phyloP scores from a whole-genome alignment of 2,888 invertebrate species.

The Spodoptera littoralis region DNA sequence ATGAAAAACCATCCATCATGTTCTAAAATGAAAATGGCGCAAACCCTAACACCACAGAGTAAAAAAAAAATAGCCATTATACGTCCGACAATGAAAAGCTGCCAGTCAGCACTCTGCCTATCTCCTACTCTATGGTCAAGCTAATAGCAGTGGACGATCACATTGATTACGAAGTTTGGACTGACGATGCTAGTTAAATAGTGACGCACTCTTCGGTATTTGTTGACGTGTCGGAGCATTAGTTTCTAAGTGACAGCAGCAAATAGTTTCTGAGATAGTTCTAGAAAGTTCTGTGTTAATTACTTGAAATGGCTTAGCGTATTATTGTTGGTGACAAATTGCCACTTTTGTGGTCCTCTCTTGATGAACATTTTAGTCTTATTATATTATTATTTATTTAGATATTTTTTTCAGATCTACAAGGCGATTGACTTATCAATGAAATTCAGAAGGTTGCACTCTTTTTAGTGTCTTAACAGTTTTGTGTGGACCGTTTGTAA shows the following conservation, averaged over 20 bases:
- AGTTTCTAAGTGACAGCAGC: conserved; percentile 18
- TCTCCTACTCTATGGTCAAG: conserved; percentile 8
- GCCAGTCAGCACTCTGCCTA: conserved; percentile 29
- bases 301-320: not conserved
- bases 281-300: conserved; percentile 2
- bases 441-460: no score
- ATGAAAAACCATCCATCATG: no score
- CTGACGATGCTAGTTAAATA: conserved; percentile 33
- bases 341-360: no score
- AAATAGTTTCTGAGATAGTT: conserved; percentile 6
- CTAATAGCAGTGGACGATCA: conserved; percentile 24
- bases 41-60: conserved; percentile 3
- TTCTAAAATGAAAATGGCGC: no score
- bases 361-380: no score
- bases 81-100: conserved; percentile 12
- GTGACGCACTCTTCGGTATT: conserved; percentile 15
- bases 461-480: no score
- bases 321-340: no score
- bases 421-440: no score
- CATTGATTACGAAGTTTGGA: conserved; percentile 43
- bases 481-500: no score
- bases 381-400: no score
- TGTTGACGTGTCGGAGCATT: conserved; percentile 7
- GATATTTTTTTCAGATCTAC: no score
- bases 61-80: conserved; percentile 12